A percentile compares a stretch with the other conserved stretches of the same genome.
These are phyloP conservation scores for Mionectes olivaceus DNA, from an alignment of 2,797 vertebrate species.

Conservation along the genomic window DNA sequence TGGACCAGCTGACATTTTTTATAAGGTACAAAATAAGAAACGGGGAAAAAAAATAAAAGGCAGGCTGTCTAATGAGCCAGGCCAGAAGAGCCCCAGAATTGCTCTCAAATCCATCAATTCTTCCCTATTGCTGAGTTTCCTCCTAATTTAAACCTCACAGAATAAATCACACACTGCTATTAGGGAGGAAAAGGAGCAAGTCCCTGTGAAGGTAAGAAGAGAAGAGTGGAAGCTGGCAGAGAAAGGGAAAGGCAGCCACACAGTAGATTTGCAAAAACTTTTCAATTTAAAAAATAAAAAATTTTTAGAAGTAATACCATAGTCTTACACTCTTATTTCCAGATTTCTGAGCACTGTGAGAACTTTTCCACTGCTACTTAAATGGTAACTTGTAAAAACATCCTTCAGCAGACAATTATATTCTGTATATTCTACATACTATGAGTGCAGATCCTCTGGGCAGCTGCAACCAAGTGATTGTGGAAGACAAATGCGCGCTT, in stretches of 20 bases:
- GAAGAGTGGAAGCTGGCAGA: neutral
- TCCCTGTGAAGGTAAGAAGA: neutral
- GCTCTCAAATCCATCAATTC: slow-evolving; percentile 3
- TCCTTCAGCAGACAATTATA: neutral
- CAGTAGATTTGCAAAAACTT: neutral
- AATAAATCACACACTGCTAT: slow-evolving; percentile 7
- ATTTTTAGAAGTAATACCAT: neutral
- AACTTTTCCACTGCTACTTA: neutral
- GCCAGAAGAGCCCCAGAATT: neutral
- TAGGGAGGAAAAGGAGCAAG: neutral
- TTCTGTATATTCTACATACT: neutral
- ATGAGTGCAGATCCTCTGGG: accelerated
- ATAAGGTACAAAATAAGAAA: neutral
- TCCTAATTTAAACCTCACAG: slow-evolving; percentile 30
- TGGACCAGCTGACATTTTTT: neutral
- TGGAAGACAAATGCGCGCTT: neutral
- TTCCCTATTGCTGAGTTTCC: slow-evolving; percentile 5
- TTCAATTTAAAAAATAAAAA: neutral
- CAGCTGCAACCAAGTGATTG: neutral
- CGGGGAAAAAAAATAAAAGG: too few relatives aligned
- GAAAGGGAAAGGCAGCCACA: neutral
- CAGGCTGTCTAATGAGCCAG: neutral
- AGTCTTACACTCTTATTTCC: neutral
- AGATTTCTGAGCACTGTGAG: neutral
- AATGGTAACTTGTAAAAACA: neutral